Base-by-base conservation (phyloP, 2,113 vertebrate genomes). In the Otocyon megalotis region DNA sequence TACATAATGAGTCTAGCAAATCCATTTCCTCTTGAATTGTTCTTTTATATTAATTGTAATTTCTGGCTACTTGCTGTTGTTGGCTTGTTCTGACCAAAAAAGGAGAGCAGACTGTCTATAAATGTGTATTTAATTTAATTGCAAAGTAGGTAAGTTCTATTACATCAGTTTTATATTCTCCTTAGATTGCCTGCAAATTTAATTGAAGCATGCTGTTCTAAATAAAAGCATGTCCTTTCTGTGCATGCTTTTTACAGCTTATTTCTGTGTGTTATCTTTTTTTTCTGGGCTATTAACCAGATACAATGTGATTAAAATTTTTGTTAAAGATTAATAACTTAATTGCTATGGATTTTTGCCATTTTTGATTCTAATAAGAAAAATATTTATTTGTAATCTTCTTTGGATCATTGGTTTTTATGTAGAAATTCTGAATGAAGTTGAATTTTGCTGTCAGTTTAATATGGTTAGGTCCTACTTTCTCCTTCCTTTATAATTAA, bases 41-140 rank as follows among this genome's bases (percentile, higher is more conserved):
- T 93, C 77, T 98, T 94, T 98, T 96, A 90, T 95, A 93, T 95
- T 54, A 10, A 94, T 98, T 98, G 53, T 86, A 1, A 98, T 98
- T 97, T 98, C 71, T 98, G 98, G 91, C 98, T 98, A 97, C 97
- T 98, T 98, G 80, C 98, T 98, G 93, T 93, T 98, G 95, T 98
- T 98, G 96, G 95, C 96, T 98, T 98, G 93, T 97, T 98, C 94
- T 77, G 65, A 97, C 87, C 92, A 96, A 97, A 94, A 97, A 90
- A 67, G 63, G 91, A 84, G 79, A 98, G 37, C 79, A 5, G 0
- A 94, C 56, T 97, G 1, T 87, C 62, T 97, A 48, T 97, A 92
- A 37, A 5, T 96, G 32, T 94, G 30, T 96, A 67, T 84, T 97
- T 82, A 94, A 69, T 79, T 96, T 93, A 93, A 92, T 83, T 94